Evolutionary conservation across 2,888 invertebrate species (phyloP).

Genomic region (Nipponacmea schrenckii): DNA sequence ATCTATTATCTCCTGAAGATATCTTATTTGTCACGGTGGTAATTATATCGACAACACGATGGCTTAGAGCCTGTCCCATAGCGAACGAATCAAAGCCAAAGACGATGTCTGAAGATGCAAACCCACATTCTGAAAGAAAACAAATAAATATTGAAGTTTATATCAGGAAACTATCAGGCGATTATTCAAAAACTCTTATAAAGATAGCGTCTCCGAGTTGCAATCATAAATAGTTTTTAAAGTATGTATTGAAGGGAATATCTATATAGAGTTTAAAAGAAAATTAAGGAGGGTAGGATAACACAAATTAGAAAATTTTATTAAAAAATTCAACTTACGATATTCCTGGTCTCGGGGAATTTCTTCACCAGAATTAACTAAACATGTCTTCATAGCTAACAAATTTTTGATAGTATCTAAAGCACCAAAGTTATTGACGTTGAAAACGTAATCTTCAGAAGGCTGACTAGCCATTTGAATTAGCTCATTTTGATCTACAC

Average conservation of each 20-base stretch:
- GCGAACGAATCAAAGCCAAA: conserved; percentile 43
- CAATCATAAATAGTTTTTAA: no score
- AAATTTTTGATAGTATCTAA: conserved; percentile 49
- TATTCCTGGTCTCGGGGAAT: conserved; percentile 26
- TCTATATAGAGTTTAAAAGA: no score
- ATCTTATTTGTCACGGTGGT: neutral
- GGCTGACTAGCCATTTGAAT: conserved; percentile 48
- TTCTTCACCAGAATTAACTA: conserved; percentile 25
- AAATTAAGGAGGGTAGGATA: no score
- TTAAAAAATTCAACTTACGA: no score
- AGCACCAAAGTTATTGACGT: conserved; percentile 47
- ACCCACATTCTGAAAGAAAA: conserved; percentile 32
- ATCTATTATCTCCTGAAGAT: neutral
- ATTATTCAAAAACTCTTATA: no score
- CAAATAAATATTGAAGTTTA: neutral
- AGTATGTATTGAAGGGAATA: no score
- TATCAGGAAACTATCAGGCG: no score
- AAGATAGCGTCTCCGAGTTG: no score
- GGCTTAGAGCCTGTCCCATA: conserved; percentile 26
- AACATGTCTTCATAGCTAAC: conserved; percentile 53
- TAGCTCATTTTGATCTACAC: conserved; percentile 48
- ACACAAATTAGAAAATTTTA: no score
- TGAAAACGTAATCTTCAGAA: conserved; percentile 45
- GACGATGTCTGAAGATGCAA: conserved; percentile 37
- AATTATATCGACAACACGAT: neutral